phyloP scores from a whole-genome alignment of 2,113 vertebrate species.

The Paraplagusia blochii region DNA sequence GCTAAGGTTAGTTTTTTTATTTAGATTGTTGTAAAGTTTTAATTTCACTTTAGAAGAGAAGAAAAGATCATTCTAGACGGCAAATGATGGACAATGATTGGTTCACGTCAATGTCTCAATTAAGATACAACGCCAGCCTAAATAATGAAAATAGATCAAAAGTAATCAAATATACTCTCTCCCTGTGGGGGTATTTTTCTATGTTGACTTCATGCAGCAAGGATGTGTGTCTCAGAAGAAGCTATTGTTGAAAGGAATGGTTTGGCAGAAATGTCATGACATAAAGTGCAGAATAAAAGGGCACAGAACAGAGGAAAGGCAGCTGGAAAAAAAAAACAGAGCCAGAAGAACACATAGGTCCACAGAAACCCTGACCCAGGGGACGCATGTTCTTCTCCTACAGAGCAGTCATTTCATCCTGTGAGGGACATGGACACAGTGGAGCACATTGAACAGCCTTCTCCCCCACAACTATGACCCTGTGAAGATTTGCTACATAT shows the following conservation, averaged over 20 bases:
- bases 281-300: conserved; percentile 8
- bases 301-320: conserved; percentile 1
- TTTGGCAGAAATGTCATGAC: conserved; percentile 12
- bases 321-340: not conserved
- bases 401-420: conserved; percentile 3
- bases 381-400: conserved; percentile 9
- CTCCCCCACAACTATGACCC: conserved; percentile 24
- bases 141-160: not conserved
- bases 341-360: not conserved
- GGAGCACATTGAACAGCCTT: conserved; percentile 4
- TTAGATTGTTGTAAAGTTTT: no score
- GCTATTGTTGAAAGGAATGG: not conserved
- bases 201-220: not conserved
- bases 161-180: no score
- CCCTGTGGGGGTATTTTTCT: not conserved
- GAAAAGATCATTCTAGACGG: no score
- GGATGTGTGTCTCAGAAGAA: not conserved
- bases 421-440: conserved; percentile 1
- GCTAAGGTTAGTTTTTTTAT: no score
- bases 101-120: no score
- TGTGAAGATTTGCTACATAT: conserved; percentile 31
- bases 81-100: no score
- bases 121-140: no score
- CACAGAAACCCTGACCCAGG: conserved; percentile 28
- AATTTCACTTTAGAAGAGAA: no score